Evolutionary conservation across 2,888 invertebrate genomes (phyloP), one percentile per base, ranked within the genome.

Genomic region (Trypoxylon attenuatum): DNA sequence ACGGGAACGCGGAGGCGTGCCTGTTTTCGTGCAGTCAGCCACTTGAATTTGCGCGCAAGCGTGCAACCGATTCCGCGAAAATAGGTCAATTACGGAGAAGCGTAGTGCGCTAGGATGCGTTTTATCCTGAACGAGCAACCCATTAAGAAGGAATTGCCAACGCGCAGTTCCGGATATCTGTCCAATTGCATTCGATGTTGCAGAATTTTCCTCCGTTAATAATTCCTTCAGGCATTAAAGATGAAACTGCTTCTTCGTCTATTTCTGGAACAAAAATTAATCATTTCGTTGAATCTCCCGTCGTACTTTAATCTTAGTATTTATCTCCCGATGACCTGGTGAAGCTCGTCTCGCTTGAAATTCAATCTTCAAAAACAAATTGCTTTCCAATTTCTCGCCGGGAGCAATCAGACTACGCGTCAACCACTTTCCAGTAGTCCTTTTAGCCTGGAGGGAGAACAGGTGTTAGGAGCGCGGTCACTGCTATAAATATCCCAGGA

Each of bases 51-150:
- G n/a, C 42, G 74, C 74, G 74, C 68, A 74, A 68, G 73, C 74
- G 73, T 71, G 43, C 15, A 21, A 10, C 43, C 33, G 23, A 39
- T 60, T 45, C 54, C 47, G 54, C 21, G 41, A 49, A 76, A 76
- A 76, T 71, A 73, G 73, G 66, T 75, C 62, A 73, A 69, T 73
- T 73, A 73, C 50, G 23, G 13, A 25, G 27, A 46, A 27, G 33
- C 50, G 25, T 52, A 45, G 47, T 38, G 43, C 49, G 27, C 27
- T 19, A 13, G 39, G 49, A 52, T 54, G 42, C 50, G 21, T 51
- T 22, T 42, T 45, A 55, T 52, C 45, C 18, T 33, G 25, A 33
- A 25, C 52, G 43, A 66, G 39, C 52, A 53, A 19, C 27, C 46
- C 1, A 5, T 33, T 16, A 33, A 25, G 13, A 27, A 49, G 21